Base-by-base conservation (phyloP, 37 sponge, comb jelly and placozoan species). In the Corticium candelabrum region DNA sequence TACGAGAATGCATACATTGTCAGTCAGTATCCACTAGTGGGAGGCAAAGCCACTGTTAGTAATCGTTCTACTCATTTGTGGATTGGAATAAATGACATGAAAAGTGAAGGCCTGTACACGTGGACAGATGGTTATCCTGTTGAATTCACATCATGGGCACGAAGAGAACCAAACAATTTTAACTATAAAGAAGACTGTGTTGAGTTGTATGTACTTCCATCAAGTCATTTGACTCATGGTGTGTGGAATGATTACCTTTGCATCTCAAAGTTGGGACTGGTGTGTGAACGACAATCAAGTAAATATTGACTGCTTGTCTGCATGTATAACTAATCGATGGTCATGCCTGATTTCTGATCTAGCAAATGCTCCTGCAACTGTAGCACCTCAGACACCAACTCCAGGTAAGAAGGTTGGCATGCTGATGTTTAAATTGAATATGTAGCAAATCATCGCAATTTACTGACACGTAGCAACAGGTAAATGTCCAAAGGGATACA, bases 31-130 rank as follows among this genome's bases (percentile, higher is more conserved):
- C 62, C 21, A 11, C 15, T 27, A 50, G 21, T 27, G 21, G 62
- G 62, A 21, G 62, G 62, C 11, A n/a, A n/a, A n/a, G n/a, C n/a
- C n/a, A n/a, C n/a, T n/a, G 62, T 50, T 21, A 21, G 62, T 27
- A 50, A 21, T 50, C 15, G 21, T 21, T 11, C 62, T 50, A 11
- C 21, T 50, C 62, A 21, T 27, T 27, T 50, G 62, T 70, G 73
- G 73, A 70, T 70, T 70, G 73, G 73, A 29, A 4, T 70, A 5
- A 70, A 70, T 70, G 73, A 70, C 31, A 70, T 70, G 73, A 4
- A 29, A 15, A 50, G 15, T 21, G 62, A 50, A 50, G 62, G 62
- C 62, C 15, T 50, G 15, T 50, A 50, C 21, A 21, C 21, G 21
- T 50, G 15, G 21, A 21, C 11, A 27, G 62, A 50, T 50, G 21